Percentiles rank a stretch among this genome's conserved stretches.
phyloP scores from a whole-genome alignment of 2,888 invertebrate species.

The Lasioglossum calceatum region DNA sequence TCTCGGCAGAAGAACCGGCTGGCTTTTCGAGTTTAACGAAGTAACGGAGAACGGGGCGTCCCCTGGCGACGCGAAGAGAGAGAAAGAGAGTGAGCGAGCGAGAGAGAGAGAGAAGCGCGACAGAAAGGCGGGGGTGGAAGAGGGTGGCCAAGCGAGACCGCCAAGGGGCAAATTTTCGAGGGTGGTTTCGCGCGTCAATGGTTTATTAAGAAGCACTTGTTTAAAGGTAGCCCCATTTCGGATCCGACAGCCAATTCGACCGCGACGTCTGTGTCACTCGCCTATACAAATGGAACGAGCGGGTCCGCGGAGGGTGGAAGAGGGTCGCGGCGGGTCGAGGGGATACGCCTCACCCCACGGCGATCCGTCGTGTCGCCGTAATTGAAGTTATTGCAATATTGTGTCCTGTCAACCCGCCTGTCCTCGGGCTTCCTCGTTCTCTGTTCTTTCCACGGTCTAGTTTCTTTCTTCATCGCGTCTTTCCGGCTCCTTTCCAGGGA shows the following conservation, averaged over 20 bases:
- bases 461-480: not conserved
- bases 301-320: slow-evolving; percentile 22
- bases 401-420: slow-evolving; percentile 81
- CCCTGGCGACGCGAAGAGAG: slow-evolving; percentile 45
- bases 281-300: slow-evolving; percentile 78
- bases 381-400: slow-evolving; percentile 84
- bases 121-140: not conserved
- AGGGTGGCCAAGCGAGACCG: slow-evolving; percentile 35
- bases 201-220: slow-evolving; percentile 84
- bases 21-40: slow-evolving; percentile 77
- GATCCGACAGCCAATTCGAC: slow-evolving; percentile 80
- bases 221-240: slow-evolving; percentile 82
- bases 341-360: slow-evolving; percentile 67
- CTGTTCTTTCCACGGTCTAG: not conserved
- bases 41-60: slow-evolving; percentile 69
- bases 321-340: slow-evolving; percentile 38
- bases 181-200: slow-evolving; percentile 84
- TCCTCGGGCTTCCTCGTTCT: slow-evolving; percentile 46
- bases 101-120: slow-evolving; percentile 48
- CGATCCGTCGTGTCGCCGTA: slow-evolving; percentile 81
- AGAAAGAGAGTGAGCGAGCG: slow-evolving; percentile 46
- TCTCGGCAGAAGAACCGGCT: slow-evolving; percentile 20
- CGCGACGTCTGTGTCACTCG: slow-evolving; percentile 76
- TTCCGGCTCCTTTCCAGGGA: not conserved
- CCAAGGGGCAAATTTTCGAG: slow-evolving; percentile 82